Evolutionary conservation across 2,888 invertebrate species (phyloP), one percentile per base, ranked within the genome.

Genomic region (Epinotia bilunana): DNA sequence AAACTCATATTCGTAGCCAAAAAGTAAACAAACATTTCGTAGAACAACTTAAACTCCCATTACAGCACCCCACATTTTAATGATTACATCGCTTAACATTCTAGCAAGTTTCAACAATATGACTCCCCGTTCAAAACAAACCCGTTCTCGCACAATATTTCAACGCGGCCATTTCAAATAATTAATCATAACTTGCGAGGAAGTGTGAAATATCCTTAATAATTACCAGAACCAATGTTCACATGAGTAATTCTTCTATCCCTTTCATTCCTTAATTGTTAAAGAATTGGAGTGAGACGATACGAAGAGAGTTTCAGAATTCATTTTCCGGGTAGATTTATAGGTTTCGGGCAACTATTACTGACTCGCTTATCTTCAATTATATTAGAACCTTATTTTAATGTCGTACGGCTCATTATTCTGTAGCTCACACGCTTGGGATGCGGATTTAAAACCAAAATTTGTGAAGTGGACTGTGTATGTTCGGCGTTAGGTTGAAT

Each of bases 161-260:
- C 60, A 53, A 39, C 73, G 33, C 20, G 33, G 13, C 64, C 55
- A 67, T 67, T 67, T 67, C 49, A 69, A 69, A 69, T 69, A 69
- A 69, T 74, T 69, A 62, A 74, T 74, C 57, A 74, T 18, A 49
- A 69, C 46, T 28, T 72, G 58, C 49, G 33, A 20, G 61, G 55
- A 69, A 69, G 68, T 69, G 68, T 68, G 62, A 69, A 68, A 57
- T 33, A 39, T 12, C 55, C 6, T 5, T 12, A 39, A 11, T 12
- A 16, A 49, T 49, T 49, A 28, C 16, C 46, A 13, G 2, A 33
- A 13, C 53, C 5, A 18, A 63, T 23, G 18, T 46, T 43, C 18
- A 3, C 16, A 55, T 33, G 23, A 28, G n/a, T 16, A 28, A 53
- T 28, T 12, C 7, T 7, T 53, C 39, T 11, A 16, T 7, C 43